These are phyloP conservation scores for Biston betularia DNA, from an alignment of 2,888 invertebrate species.

Conservation along the genomic window DNA sequence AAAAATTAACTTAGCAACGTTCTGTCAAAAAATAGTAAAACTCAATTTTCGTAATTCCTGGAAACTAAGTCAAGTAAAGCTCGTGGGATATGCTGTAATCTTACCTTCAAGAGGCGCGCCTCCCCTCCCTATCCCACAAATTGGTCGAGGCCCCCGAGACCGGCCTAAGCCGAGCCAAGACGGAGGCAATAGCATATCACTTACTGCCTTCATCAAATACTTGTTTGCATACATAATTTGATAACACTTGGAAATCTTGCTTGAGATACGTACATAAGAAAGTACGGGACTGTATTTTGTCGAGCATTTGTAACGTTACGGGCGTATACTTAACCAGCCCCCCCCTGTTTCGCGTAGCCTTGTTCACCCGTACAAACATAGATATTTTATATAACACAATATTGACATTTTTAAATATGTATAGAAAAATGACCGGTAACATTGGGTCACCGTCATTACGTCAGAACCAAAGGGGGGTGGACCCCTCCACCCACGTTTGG, in stretches of 20 bases:
- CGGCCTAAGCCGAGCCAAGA: slow-evolving; percentile 41
- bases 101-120: slow-evolving; percentile 9
- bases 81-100: slow-evolving; percentile 13
- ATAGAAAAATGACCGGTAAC: no score
- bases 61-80: background rate
- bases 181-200: slow-evolving; percentile 59
- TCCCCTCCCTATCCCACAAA: slow-evolving; percentile 17
- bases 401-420: no score
- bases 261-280: slow-evolving; percentile 32
- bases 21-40: no score
- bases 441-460: no score
- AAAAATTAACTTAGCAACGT: no score
- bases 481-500: no score
- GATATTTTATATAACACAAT: no score
- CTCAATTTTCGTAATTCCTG: background rate
- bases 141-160: slow-evolving; percentile 32
- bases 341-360: no score
- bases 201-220: slow-evolving; percentile 67
- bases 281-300: slow-evolving; percentile 30
- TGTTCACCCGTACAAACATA: no score
- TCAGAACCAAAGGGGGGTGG: no score
- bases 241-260: slow-evolving; percentile 49
- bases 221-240: slow-evolving; percentile 72
- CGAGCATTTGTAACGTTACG: background rate
- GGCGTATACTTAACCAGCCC: no score